Evolutionary conservation across 2,113 vertebrate genomes (phyloP), one percentile per base, ranked within the genome.

Genomic region (Acinonyx jubatus): DNA sequence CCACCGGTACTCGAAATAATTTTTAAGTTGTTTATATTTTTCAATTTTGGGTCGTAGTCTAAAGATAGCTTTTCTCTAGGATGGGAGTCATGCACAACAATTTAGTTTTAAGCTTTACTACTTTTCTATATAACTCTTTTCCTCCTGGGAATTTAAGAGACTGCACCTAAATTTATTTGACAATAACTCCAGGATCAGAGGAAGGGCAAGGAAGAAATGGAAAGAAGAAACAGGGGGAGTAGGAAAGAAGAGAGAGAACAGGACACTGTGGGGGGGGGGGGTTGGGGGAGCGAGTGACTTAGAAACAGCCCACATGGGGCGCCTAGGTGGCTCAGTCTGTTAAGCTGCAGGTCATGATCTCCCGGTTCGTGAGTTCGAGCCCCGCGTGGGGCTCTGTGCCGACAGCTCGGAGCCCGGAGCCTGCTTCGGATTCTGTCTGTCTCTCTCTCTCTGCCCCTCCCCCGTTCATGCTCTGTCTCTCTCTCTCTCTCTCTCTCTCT

Each of bases 11-110:
- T 25, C 63, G 61, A 23, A 89, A 74, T 78, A 86, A 66, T 74
- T n/a, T 89, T 96, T 91, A 38, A 38, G 33, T 89, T 80, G 81
- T 96, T 73, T 94, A 65, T 94, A 36, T 61, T 96, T 73, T 97
- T 78, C 15, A 92, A 52, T 57, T 55, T 48, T 5, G 29, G 89
- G 74, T 69, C 12, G 4, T 52, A 16, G 15, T 65, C 80, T 92
- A 73, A 93, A 96, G 84, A 76, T n/a, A 94, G 36, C 27, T 89
- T 90, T 96, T 52, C 69, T 82, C 76, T 36, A 27, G 93, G 66
- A n/a, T 31, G n/a, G 89, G 92, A 92, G 66, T 74, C 94, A 80
- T 48, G 15, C 16, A 57, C 84, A 92, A 10, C 68, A 45, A 3
- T 92, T 95, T 97, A 33, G 78, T 95, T 95, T 76, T 68, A 83